Evolutionary conservation across 2,113 vertebrate species (phyloP), one percentile per base, ranked within the genome.

Genomic region (Odontophorus gujanensis): DNA sequence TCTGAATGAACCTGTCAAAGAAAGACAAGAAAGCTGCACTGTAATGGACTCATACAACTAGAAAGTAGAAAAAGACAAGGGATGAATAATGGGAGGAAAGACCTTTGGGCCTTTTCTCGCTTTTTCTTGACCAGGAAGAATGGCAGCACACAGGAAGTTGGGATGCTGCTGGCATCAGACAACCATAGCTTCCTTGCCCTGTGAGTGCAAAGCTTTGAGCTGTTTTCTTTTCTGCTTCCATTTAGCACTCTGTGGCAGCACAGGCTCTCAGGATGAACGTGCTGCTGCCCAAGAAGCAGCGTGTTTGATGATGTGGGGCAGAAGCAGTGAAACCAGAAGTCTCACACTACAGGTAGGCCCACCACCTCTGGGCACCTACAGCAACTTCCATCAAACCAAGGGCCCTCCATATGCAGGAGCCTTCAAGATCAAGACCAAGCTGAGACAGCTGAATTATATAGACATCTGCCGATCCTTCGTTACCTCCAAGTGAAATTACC

Each of bases 261-360:
- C 25, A 25, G 50, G 57, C 15, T 62, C 73, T 73, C 42, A 30
- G 55, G 20, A 15, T 42, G 7, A 21, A 51, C 40, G 13, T 25
- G 42, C 58, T 34, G 38, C 59, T 91, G 32, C 47, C 55, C 68
- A 42, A 58, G 76, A 81, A 13, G 12, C 67, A 69, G 10, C 1
- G 6, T 36, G 21, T n/a, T 83, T 65, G 91, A 43, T 53, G 77
- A 36, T 6, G 19, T 8, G 32, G 47, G 13, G 10, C 55, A 92
- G 45, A 50, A 48, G 42, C 36, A 71, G 21, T 0, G 0, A 73
- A 32, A 67, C 26, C 58, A 80, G 67, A 66, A 14, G 28, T 50
- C 36, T 76, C 1, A 0, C 25, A 4, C 9, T 13, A 7, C 16
- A 38, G 38, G 51, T 50, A 19, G 25, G 6, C 34, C 28, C 26